A percentile compares a stretch with the other conserved stretches of the same genome.
phyloP scores from a whole-genome alignment of 2,888 invertebrate genomes.

The Nipponacmea schrenckii region DNA sequence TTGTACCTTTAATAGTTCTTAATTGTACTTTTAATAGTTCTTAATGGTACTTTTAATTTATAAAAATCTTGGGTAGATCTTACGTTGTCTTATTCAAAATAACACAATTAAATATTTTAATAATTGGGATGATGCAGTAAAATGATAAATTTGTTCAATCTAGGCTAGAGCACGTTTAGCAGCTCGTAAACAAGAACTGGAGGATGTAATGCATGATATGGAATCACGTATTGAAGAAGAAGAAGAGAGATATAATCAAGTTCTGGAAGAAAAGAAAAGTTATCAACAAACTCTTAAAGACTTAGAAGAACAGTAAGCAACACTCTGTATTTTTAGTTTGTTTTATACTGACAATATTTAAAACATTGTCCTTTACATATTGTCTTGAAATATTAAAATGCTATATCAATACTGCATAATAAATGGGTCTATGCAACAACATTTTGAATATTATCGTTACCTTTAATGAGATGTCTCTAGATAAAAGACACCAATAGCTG shows the following conservation, averaged over 20 bases:
- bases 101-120: too few relatives aligned
- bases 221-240: slow-evolving; percentile 97
- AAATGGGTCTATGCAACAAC: too few relatives aligned
- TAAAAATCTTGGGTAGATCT: too few relatives aligned
- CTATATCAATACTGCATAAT: too few relatives aligned
- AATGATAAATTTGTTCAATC: slow-evolving; percentile 10
- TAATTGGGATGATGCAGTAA: too few relatives aligned
- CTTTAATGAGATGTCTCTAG: too few relatives aligned
- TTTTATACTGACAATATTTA: not conserved
- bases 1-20: too few relatives aligned
- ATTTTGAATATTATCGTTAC: too few relatives aligned
- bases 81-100: too few relatives aligned
- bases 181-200: slow-evolving; percentile 81
- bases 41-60: too few relatives aligned
- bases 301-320: slow-evolving; percentile 66
- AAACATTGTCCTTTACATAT: not conserved
- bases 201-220: slow-evolving; percentile 95
- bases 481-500: too few relatives aligned
- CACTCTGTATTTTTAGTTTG: not conserved
- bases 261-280: slow-evolving; percentile 93
- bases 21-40: too few relatives aligned
- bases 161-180: slow-evolving; percentile 84
- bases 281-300: slow-evolving; percentile 85
- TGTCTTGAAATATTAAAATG: not conserved
- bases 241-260: slow-evolving; percentile 84